Evolutionary conservation across 2,113 vertebrate species (phyloP), one percentile per base, ranked within the genome.

Genomic region (Microtus ochrogaster): DNA sequence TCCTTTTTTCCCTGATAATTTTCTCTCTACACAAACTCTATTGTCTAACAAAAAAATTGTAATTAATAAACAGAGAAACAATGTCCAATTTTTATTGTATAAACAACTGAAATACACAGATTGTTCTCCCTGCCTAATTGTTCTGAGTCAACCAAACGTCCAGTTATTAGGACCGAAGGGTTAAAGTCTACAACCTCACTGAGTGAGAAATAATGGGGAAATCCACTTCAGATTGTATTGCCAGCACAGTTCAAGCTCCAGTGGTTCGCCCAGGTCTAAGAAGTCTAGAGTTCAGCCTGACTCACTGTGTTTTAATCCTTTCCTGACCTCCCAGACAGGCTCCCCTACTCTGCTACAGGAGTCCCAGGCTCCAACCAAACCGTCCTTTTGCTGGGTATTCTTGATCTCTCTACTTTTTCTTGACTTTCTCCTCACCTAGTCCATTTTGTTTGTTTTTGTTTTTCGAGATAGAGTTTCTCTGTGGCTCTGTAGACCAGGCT

Each of bases 1-100:
- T 76, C 19, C 41, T 93, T 94, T 72, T 44, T 55, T 78, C 73
- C 83, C 90, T 72, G 65, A 33, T 78, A 90, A 91, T 70, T 94
- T 78, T 90, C n/a, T 33, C 73, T 89, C 19, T 81, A n/a, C 77
- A 63, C n/a, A 30, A 93, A 94, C 12, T 76, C 58, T 74, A n/a
- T 49, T 89, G 66, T 52, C 47, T 84, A 79, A 28, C 72, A 94
- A 84, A 74, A 74, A 84, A 95, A 90, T 1, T 85, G 16, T 85
- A 41, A 83, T 41, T 85, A 41, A 83, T 41, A 90, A 93, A 36
- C n/a, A 92, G 74, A 84, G 90, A 90, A 90, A 36, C 81, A 70
- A 85, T 39, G 41, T 47, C 14, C 26, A 87, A 36, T 66, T 92
- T 65, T 89, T 68, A 86, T 17, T 92, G 22, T 81, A 49, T 78